Base-by-base conservation (phyloP, 2,888 invertebrate genomes). In the Protodeltote pygarga region DNA sequence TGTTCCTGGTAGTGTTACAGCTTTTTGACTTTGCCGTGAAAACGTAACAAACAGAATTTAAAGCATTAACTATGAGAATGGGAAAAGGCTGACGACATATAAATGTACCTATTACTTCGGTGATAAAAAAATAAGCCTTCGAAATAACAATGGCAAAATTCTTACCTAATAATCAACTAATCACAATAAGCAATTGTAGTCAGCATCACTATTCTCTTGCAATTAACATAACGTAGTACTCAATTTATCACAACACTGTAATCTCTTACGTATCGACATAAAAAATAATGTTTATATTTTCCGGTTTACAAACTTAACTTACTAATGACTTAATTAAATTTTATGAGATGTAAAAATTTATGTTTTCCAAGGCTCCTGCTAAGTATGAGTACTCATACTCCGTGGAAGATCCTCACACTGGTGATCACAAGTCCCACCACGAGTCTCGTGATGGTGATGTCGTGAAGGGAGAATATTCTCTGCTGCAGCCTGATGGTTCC, bases 301-400 rank as follows among this genome's bases (percentile, higher is more conserved):
- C 3, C 9, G 3, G 6, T 8, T 5, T 3, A 29, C 13, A 10
- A 24, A 38, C 15, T 23, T 19, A 45, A 20, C 1, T n/a, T 15
- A n/a, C 3, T 5, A 4, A 17, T 33, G 17, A 34, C 2, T 27
- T n/a, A 23, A 29, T 19, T 9, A 6, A 8, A 1, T 0, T 1
- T 11, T 27, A 15, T 4, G 13, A 25, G 11, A 31, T 15, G 0
- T 10, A 10, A n/a, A n/a, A n/a, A n/a, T n/a, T n/a, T n/a, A n/a
- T n/a, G n/a, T n/a, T n/a, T n/a, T n/a, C 50, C 0, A 53, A 92
- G 92, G 87, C 90, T 46, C 93, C 93, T 32, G 92, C 93, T 1
- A 92, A 92, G 66, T 93, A 93, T 76, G 92, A 92, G 65, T 93
- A 92, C 80, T 93, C 92, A 27, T 93, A 93, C 78, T 93, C 93